These are phyloP conservation scores for Teinopalpus imperialis DNA, from an alignment of 2,888 invertebrate species.

Conservation along the genomic window DNA sequence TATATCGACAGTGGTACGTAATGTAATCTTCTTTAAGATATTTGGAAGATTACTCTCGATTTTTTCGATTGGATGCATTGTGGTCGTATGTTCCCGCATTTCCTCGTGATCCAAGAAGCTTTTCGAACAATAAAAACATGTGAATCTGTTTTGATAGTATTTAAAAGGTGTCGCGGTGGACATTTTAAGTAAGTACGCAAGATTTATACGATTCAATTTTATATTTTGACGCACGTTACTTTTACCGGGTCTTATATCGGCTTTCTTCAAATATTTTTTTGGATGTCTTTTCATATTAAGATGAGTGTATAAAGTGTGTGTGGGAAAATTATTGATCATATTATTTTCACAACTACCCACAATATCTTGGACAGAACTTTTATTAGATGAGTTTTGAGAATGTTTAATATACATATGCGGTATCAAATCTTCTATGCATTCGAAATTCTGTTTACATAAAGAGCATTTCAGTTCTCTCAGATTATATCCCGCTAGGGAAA, in stretches of 20 bases:
- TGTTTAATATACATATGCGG: slow-evolving; percentile 2
- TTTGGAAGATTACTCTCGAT: slow-evolving; percentile 15
- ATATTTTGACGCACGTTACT: slow-evolving; percentile 4
- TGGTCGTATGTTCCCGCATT: slow-evolving; percentile 36
- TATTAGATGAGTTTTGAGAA: background rate
- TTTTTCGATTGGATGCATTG: slow-evolving; percentile 34
- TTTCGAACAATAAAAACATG: slow-evolving; percentile 46
- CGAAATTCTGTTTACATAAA: slow-evolving; percentile 20
- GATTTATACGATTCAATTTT: slow-evolving; percentile 29
- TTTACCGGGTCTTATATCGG: too few species aligned
- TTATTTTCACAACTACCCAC: too few species aligned
- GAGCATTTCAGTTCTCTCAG: slow-evolving; percentile 28
- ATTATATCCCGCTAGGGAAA: slow-evolving; percentile 17
- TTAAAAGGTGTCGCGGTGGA: slow-evolving; percentile 47
- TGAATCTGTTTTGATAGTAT: slow-evolving; percentile 43
- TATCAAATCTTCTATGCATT: slow-evolving; percentile 16
- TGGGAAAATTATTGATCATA: too few species aligned
- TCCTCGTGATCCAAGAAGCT: slow-evolving; percentile 38
- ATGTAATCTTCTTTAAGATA: slow-evolving; percentile 32
- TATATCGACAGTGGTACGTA: slow-evolving; percentile 40
- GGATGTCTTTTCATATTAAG: too few species aligned
- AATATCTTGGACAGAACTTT: too few species aligned
- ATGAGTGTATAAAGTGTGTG: too few species aligned
- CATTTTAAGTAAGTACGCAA: slow-evolving; percentile 38
- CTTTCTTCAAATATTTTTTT: too few species aligned